Conservation (phyloP, 1,140 invertebrate genomes). For the Pseudomyrmex concolor region DNA sequence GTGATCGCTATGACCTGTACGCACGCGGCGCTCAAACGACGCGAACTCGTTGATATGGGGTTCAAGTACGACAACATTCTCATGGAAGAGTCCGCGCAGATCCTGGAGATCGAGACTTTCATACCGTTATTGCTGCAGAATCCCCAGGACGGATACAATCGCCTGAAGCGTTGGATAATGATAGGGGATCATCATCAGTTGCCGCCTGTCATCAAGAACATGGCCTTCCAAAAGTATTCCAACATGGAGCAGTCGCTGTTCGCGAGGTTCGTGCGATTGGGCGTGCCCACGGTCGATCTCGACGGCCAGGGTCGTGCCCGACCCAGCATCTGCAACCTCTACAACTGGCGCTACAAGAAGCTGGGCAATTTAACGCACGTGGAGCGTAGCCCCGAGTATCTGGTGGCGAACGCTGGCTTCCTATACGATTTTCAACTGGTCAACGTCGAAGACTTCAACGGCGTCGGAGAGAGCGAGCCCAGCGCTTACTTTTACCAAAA, state of each 20-base stretch:
- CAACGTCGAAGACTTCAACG: constrained; percentile 98
- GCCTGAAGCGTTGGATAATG: constrained; percentile 99
- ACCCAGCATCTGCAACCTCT: constrained; percentile 96
- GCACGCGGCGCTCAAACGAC: constrained; percentile 98
- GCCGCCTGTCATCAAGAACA: constrained; percentile 99
- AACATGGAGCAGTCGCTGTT: constrained; percentile 99
- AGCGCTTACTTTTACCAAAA: constrained; percentile 99
- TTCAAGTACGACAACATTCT: constrained; percentile 99
- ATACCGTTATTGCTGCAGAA: constrained; percentile 99
- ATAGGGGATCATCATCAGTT: constrained; percentile 99
- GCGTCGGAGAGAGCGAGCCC: constrained; percentile 98
- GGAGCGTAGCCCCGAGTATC: constrained; percentile 92
- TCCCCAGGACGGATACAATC: constrained; percentile 97
- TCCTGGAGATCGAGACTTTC: constrained; percentile 99
- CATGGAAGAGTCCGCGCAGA: constrained; percentile 99
- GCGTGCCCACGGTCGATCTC: constrained; percentile 98
- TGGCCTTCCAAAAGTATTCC: constrained; percentile 99
- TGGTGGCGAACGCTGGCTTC: constrained; percentile 96
- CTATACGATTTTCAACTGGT: constrained; percentile 97
- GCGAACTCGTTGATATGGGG: constrained; percentile 97
- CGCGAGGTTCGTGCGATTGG: constrained; percentile 97
- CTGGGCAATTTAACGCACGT: constrained; percentile 97
- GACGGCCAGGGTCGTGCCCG: constrained; percentile 98
- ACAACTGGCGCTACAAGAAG: constrained; percentile 99
- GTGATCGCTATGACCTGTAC: constrained; percentile 99